Percentiles rank a stretch among this genome's conserved stretches.
Conservation (phyloP, 2,888 invertebrate species). For the Campoplex nolae region DNA sequence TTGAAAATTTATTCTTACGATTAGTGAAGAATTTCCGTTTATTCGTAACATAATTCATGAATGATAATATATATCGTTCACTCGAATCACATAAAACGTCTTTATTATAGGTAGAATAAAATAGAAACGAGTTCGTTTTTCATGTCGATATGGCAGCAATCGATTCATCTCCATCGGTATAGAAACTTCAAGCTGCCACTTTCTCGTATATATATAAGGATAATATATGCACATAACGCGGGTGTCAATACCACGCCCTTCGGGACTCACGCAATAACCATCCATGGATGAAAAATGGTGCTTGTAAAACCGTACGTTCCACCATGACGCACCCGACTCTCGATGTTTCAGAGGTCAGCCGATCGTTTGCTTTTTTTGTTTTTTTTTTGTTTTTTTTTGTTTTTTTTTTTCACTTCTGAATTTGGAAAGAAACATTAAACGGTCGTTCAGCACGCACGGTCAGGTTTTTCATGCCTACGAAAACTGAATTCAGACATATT, state of each 20-base stretch:
- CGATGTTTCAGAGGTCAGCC: slow-evolving; percentile 18
- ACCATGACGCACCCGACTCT: slow-evolving; percentile 18
- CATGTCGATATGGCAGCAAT: not conserved
- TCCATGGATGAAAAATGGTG: slow-evolving; percentile 11
- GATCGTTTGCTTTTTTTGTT: not conserved
- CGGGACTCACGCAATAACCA: not conserved
- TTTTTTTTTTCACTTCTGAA: not conserved
- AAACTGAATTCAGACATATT: not conserved
- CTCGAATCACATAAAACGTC: not conserved
- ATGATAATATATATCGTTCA: not conserved
- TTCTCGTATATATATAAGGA: not conserved
- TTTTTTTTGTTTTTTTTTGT: not conserved
- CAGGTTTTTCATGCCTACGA: not conserved
- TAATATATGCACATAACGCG: not conserved
- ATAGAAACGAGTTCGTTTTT: not conserved
- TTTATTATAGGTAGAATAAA: not conserved
- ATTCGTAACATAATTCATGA: not conserved
- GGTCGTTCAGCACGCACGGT: slow-evolving; percentile 15
- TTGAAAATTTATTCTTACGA: too few relatives aligned
- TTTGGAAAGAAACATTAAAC: slow-evolving; percentile 9
- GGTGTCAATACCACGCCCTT: slow-evolving; percentile 26
- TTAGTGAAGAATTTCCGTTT: not conserved
- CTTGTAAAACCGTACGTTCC: not conserved
- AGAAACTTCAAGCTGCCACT: not conserved
- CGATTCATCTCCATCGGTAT: not conserved